Evolutionary conservation across 2,888 invertebrate species (phyloP), one percentile per base, ranked within the genome.

Genomic region (Erannis defoliaria): DNA sequence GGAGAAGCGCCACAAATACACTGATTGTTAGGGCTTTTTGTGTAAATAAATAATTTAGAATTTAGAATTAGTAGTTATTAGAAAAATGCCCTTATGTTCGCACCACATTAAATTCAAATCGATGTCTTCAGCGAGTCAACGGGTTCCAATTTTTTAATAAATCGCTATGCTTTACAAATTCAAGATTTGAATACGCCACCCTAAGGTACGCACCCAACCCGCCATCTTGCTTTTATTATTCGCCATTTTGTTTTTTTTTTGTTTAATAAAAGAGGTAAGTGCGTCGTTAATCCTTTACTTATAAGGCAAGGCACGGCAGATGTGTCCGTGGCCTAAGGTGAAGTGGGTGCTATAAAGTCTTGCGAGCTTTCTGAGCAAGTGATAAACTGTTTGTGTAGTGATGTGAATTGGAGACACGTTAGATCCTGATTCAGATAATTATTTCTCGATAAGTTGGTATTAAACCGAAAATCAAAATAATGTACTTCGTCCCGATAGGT

Each of bases 161-260:
- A 14, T 42, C n/a, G 1, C 14, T 6, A 37, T 43, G 16, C 55
- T 50, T 46, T 46, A 51, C 42, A 56, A 53, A 29, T 48, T n/a
- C 23, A 37, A 46, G 31, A 55, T 59, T 63, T 55, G 55, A 68
- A 70, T 68, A 66, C 54, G 51, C 55, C 68, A 57, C 68, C 70
- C 66, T 63, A 65, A 45, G 55, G 63, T 65, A 64, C 29, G 64
- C 90, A 90, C 90, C 90, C 88, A 86, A 62, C 64, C 83, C 77
- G 88, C 90, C 90, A 91, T 90, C 76, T 90, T 89, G 82, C 58
- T 74, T 76, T 81, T 74, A 78, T 84, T 81, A 81, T 84, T 78
- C 83, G 84, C 85, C 84, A 84, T 86, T 72, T 86, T 85, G 79
- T 82, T 84, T 86, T 82, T 81, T 81, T 82, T 84, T 86, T 46